Base-by-base conservation (phyloP, 2,113 vertebrate species). In the Sapajus apella region DNA sequence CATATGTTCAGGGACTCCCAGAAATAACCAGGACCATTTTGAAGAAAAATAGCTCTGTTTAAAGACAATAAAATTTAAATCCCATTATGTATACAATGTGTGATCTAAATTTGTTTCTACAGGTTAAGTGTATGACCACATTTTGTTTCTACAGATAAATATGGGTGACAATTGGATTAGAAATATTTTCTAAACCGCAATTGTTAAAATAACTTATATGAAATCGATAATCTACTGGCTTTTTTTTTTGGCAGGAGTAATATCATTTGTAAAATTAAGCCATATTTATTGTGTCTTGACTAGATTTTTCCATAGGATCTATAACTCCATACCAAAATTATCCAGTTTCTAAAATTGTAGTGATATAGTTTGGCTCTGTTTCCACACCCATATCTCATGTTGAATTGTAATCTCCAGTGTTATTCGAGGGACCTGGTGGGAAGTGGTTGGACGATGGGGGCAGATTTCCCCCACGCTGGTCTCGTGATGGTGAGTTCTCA, bases 291-390 rank as follows among this genome's bases (percentile, higher is more conserved):
- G 21, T 68, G 30, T 81, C 79, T 81, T 86, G n/a, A n/a, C 50
- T 95, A 82, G 83, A 50, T 79, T 82, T 95, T 93, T 89, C n/a
- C 84, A 20, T 45, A 89, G 35, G 2, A 68, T 94, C 47, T 95
- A 23, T 95, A 80, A 95, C 45, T 93, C 8, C 30, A 84, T 6
- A 35, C 16, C 70, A 43, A 95, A 92, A 94, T 80, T 27, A 86
- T 40, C 80, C n/a, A 87, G 17, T n/a, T 94, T 90, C 88, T 43
- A 82, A 83, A 90, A 86, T 55, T 20, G 5, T 72, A n/a, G 27
- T 64, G 61, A 64, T 64, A 14, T 5, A 64, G 27, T 64, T 32
- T 30, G 61, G 61, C 12, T 64, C 27, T 32, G 61, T 64, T 27
- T 64, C 61, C 61, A 64, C 27, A 64, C 27, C 12, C 61, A 30